A percentile compares a stretch with the other conserved stretches of the same genome.
phyloP scores from a whole-genome alignment of 2,113 vertebrate genomes.

The Zapus hudsonius region DNA sequence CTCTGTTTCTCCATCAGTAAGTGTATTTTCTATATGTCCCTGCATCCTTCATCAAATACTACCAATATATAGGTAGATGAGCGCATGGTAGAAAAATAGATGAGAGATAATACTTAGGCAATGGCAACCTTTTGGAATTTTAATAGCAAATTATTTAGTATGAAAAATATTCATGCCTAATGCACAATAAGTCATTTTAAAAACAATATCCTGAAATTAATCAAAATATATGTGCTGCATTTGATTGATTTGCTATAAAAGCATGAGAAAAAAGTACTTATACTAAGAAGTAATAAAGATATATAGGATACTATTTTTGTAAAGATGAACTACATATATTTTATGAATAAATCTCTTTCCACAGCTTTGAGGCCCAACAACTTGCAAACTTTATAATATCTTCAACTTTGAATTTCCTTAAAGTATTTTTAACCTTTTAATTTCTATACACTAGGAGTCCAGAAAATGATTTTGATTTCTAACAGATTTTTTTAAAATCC shows the following conservation, averaged over 20 bases:
- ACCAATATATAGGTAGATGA: background rate
- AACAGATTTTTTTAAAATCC: slow-evolving; percentile 18
- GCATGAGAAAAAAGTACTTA: background rate
- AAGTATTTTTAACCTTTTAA: background rate
- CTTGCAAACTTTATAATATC: background rate
- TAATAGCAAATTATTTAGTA: background rate
- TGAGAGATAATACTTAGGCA: background rate
- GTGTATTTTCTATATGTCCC: background rate
- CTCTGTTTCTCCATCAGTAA: background rate
- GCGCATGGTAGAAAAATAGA: background rate
- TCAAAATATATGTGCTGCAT: background rate
- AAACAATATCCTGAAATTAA: background rate
- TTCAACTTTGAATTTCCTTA: background rate
- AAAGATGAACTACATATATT: background rate
- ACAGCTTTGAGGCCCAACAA: background rate
- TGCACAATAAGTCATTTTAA: background rate
- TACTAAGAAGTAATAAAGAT: background rate
- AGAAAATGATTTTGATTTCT: slow-evolving; percentile 29
- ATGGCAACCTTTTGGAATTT: background rate
- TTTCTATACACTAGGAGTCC: background rate
- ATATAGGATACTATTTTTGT: background rate
- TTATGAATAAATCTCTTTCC: background rate
- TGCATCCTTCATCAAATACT: background rate
- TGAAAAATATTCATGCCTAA: background rate
- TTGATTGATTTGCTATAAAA: slow-evolving; percentile 34